phyloP scores from a whole-genome alignment of 2,113 vertebrate species.

The Pterocles gutturalis region DNA sequence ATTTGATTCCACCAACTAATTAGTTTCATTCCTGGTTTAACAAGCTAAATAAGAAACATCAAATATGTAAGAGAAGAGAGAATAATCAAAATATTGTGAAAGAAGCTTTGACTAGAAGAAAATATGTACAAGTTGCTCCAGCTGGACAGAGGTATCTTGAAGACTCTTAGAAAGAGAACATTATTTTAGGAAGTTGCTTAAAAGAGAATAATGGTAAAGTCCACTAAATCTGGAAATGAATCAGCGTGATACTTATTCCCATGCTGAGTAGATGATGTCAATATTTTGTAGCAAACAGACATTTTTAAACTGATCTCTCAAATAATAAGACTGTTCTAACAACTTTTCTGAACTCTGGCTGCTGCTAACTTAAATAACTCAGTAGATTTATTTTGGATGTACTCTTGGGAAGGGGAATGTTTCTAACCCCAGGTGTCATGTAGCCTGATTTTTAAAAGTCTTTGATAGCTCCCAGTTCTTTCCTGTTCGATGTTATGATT shows the following conservation, averaged over 20 bases:
- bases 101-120: slow-evolving; percentile 9
- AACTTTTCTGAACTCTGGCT: not conserved
- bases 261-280: not conserved
- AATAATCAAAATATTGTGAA: slow-evolving; percentile 52
- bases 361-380: not conserved
- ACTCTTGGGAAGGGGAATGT: rapidly evolving
- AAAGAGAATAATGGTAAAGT: not conserved
- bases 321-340: not conserved
- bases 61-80: not conserved
- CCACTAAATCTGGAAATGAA: not conserved
- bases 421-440: not conserved
- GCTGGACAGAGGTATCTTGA: not conserved
- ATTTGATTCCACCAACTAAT: slow-evolving; percentile 11
- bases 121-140: not conserved
- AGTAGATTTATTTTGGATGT: not conserved
- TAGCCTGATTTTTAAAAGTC: not conserved
- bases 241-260: not conserved
- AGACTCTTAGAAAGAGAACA: not conserved
- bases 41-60: slow-evolving; percentile 38
- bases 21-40: slow-evolving; percentile 47
- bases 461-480: not conserved
- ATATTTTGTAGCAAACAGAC: not conserved
- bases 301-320: not conserved
- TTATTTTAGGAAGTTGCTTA: not conserved
- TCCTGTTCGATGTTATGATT: not conserved